Base-by-base conservation (phyloP, 2,797 vertebrate species). In the Rhabdomys pumilio region DNA sequence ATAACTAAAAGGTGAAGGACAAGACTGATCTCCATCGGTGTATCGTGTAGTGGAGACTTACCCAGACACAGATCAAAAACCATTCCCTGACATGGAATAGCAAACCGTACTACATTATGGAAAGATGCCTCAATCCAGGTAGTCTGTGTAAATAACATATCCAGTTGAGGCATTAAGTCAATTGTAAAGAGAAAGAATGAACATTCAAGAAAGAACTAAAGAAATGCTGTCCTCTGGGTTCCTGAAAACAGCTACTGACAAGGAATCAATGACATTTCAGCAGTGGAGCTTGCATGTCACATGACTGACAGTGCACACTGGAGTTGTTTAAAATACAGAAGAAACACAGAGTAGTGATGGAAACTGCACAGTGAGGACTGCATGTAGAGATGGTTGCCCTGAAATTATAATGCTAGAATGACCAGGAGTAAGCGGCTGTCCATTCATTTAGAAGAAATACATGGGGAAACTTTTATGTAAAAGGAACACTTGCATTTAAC, bases 71-170 rank as follows among this genome's bases (percentile, higher is more conserved):
- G 17, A 7, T 90, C 5, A 26, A 38, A 76, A 13, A 73, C 44
- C 10, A 44, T 86, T 96, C 29, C 29, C 31, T 91, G 53, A 75
- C 81, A 75, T 55, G 8, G 13, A 81, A 86, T 81, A 72, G 47
- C 53, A 8, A 92, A 89, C 15, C 77, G 69, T 88, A 50, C 47
- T 31, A 55, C 69, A 55, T 10, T 57, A 38, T 57, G 26, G 87
- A 81, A 97, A 84, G 22, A 61, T 93, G 47, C 14, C 81, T 81
- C 10, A 93, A 67, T 84, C 44, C 3, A 92, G 22, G 63, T 91
- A 93, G 38, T 29, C 38, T 83, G 14, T 93, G 55, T 94, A n/a
- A 84, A 44, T 61, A 86, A 61, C 47, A 7, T 65, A 38, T 73
- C 50, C 57, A 92, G 4, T 91, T 17, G 87, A 67, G 65, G 55